These are phyloP conservation scores for Ecliptopera silaceata DNA, from an alignment of 2,888 invertebrate species.

Conservation along the genomic window DNA sequence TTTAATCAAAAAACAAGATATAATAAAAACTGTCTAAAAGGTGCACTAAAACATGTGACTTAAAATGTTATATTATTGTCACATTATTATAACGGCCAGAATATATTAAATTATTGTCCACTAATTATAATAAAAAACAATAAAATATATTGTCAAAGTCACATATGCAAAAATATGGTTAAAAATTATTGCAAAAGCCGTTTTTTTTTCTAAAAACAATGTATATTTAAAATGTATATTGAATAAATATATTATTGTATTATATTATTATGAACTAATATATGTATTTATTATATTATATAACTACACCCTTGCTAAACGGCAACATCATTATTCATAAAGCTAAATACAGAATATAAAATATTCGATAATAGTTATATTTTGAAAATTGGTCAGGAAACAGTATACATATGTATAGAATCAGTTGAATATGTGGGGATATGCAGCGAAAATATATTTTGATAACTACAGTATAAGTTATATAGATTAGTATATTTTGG, in stretches of 20 bases:
- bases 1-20: constrained; percentile 42
- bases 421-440: constrained; percentile 35
- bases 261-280: constrained; percentile 2
- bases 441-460: constrained; percentile 50
- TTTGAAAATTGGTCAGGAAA: constrained; percentile 44
- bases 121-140: constrained; percentile 22
- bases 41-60: constrained; percentile 43
- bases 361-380: constrained; percentile 22
- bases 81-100: constrained; percentile 19
- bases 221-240: constrained; percentile 17
- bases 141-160: constrained; percentile 75
- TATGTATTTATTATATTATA: constrained; percentile 18
- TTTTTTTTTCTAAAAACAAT: constrained; percentile 13
- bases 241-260: constrained; percentile 1
- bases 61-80: constrained; percentile 30
- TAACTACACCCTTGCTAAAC: constrained; percentile 56
- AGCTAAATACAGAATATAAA: constrained; percentile 20
- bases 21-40: constrained; percentile 32
- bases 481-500: constrained; percentile 33
- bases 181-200: constrained; percentile 32
- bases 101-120: constrained; percentile 44
- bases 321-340: constrained; percentile 39
- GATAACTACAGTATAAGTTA: constrained; percentile 58
- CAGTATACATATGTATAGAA: constrained; percentile 25
- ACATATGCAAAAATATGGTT: constrained; percentile 55